Evolutionary conservation across 1,140 invertebrate genomes (phyloP), one percentile per base, ranked within the genome.

Genomic region (Drosophila repleta): DNA sequence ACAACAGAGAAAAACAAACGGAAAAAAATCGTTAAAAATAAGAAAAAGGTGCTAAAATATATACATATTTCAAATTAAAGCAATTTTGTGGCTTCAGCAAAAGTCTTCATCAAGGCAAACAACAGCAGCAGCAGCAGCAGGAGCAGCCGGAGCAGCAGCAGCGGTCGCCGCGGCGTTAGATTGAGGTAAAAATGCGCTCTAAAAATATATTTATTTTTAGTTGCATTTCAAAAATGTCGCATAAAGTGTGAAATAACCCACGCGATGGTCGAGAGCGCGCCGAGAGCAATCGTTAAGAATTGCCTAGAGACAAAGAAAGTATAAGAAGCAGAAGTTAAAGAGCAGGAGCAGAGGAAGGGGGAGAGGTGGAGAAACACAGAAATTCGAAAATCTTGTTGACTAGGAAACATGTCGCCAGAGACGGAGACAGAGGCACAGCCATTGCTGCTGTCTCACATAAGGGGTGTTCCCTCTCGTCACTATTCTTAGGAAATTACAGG

Each of bases 191-290:
- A 62, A 67, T 61, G 37, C 29, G 37, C 29, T 57, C 35, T 55
- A 57, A 60, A 61, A 55, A 66, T 67, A 32, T 46, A 66, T 75
- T 57, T 82, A 79, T 87, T 79, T 85, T 73, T 87, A 78, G 82
- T 87, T 87, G 83, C 78, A 85, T 87, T 78, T 52, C 35, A 73
- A 75, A 74, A 87, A 82, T 65, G 74, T 77, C 76, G 68, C 76
- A 83, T 79, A 76, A 84, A 84, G 65, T 61, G 24, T 65, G 41
- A 85, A 87, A 81, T 87, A 87, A 87, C 81, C 82, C 81, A 85
- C 82, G 81, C 79, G 65, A 41, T 46, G 48, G 8, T 15, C 3
- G 4, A 15, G 49, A 52, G 49, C 29, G 17, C n/a, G n/a, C n/a
- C n/a, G n/a, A n/a, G n/a, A n/a, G n/a, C n/a, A n/a, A n/a, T n/a